Base-by-base conservation (phyloP, 2,888 invertebrate genomes). In the Pollenia griseotomentosa region DNA sequence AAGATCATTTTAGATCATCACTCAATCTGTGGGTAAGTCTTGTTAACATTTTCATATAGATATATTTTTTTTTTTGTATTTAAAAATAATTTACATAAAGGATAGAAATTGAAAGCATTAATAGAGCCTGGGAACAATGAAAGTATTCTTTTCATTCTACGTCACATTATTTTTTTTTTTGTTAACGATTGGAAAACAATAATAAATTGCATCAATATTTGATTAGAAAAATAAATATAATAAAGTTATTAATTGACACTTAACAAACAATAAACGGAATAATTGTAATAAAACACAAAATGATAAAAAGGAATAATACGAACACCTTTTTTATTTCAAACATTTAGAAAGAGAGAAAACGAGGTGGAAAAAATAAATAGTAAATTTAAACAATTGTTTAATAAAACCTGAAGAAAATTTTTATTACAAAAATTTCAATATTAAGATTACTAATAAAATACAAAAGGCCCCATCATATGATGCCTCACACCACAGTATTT, bases 171-270 rank as follows among this genome's bases (percentile, higher is more conserved):
- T 42, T 12, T n/a, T 51, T 42, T 79, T 77, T 16, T 44, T 59
- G 11, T 59, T 59, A 40, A 51, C 14, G n/a, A 61, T 44, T 12
- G 44, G 42, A 73, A 59, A 71, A 84, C 73, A 79, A 84, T 68
- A 65, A 66, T 80, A 71, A 75, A 61, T 74, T 74, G 63, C 42
- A 74, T 84, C 78, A 87, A 84, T 87, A 84, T 87, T 87, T 87
- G 66, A 71, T 75, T 23, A 68, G 53, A 11, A 81, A 74, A 16
- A 66, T 53, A 63, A 82, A 78, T 74, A 84, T 74, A 87, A 87
- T 81, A 82, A 87, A 87, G 81, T 87, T 87, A 87, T 87, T 87
- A 87, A 87, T 87, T 87, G 87, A 87, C 84, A 87, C 87, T 87
- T 82, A 87, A 74, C 77, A 87, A 87, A 87, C 87, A 87, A 84